phyloP scores from a whole-genome alignment of 1,140 invertebrate species.

The Rhyacophila brunnea region DNA sequence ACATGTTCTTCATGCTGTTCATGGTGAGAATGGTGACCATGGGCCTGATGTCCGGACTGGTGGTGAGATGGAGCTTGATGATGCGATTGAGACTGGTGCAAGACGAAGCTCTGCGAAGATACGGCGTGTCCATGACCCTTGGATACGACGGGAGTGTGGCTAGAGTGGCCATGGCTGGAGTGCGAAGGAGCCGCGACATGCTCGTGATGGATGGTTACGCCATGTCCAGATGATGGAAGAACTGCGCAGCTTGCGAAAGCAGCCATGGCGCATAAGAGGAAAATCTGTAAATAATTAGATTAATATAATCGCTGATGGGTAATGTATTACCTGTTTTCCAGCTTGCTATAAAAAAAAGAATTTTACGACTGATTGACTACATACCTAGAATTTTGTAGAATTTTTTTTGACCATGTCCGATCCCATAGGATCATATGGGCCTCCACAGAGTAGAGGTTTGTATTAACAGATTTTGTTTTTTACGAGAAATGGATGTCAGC shows the following conservation, averaged over 20 bases:
- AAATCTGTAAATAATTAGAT: constrained; percentile 3
- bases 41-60: neutral
- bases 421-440: no score
- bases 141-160: constrained; percentile 2
- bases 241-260: constrained; percentile 46
- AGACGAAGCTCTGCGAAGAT: constrained; percentile 51
- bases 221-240: constrained; percentile 17
- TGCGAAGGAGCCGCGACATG: no score
- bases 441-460: no score
- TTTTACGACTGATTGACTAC: no score
- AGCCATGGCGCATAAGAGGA: constrained; percentile 27
- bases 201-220: no score
- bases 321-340: no score
- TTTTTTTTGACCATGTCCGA: no score
- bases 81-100: constrained; percentile 47
- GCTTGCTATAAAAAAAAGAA: no score
- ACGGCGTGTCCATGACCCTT: constrained; percentile 38
- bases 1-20: constrained; percentile 17
- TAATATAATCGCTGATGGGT: no score
- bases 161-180: constrained; percentile 37
- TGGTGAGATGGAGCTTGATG: constrained; percentile 46
- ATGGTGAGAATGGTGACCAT: neutral
- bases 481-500: no score
- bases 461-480: no score
- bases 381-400: no score